Evolutionary conservation across 2,113 vertebrate species (phyloP), one percentile per base, ranked within the genome.

Genomic region (Tupaia chinensis): DNA sequence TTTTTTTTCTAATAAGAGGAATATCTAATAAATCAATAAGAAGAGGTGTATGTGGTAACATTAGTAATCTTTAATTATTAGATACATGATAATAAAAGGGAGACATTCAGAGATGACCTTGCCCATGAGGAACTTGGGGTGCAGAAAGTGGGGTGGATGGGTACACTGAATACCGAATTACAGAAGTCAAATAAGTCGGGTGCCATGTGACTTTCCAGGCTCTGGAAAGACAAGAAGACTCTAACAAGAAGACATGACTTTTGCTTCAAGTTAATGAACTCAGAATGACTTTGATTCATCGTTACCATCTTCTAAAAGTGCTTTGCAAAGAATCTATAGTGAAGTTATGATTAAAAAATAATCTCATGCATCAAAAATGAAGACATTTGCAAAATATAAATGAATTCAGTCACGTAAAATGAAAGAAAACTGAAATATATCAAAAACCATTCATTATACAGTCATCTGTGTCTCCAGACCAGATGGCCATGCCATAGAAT

Each of bases 381-480:
- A 66, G 63, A 60, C 9, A 79, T 77, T 72, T 63, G 4, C 73
- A 74, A 94, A 93, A 81, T 79, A 63, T 16, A 93, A 91, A 77
- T 78, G n/a, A 86, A 91, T 65, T 32, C 9, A 44, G 5, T 16
- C 25, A 61, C 65, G 34, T 11, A 15, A 83, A 95, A 63, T 1
- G 1, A 88, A 54, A 85, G 23, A 78, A 65, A 89, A 79, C 22
- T 82, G 83, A 81, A 29, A 29, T 16, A 54, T 69, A 58, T 29
- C 6, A 91, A 65, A 89, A 58, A 73, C 5, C 7, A 65, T 63
- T 72, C 91, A 54, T 56, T 81, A n/a, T 22, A 7, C 17, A 78
- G 9, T 61, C 56, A 70, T 72, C 63, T 91, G 0, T 73, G 27
- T 53, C 94, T 95, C 10, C 63, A 58, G 73, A 74, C 34, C 22